Evolutionary conservation across 2,888 invertebrate genomes (phyloP).

Genomic region (Norana najaformis): DNA sequence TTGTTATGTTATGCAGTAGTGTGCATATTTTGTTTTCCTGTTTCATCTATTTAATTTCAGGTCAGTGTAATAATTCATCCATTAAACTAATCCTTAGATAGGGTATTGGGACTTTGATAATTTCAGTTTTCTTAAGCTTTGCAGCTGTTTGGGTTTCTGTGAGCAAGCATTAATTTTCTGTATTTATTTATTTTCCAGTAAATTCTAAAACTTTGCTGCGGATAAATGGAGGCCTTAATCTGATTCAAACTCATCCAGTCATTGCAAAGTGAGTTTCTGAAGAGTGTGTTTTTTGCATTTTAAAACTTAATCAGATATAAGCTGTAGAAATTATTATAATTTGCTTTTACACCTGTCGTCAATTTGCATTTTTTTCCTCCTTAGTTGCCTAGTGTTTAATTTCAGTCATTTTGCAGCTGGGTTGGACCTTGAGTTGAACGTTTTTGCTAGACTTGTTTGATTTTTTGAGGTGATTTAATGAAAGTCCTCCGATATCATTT

Average conservation of each 20-base stretch:
- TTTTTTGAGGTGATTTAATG: too few relatives aligned
- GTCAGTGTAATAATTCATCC: neutral
- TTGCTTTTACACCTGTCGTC: neutral
- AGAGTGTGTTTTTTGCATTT: neutral
- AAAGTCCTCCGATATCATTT: neutral
- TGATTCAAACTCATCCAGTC: conserved; percentile 45
- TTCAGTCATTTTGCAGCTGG: neutral
- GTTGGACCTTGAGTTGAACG: too few relatives aligned
- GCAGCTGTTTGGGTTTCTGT: neutral
- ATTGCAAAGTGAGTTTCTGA: conserved; percentile 44
- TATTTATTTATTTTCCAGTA: conserved; percentile 36
- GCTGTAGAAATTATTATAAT: neutral
- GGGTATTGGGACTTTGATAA: neutral
- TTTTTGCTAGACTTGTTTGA: too few relatives aligned
- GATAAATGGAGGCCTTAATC: conserved; percentile 50
- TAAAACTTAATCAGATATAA: neutral
- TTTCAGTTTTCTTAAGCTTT: neutral
- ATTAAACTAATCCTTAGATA: neutral
- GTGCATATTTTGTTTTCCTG: neutral
- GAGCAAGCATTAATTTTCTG: neutral
- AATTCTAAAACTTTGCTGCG: conserved; percentile 45
- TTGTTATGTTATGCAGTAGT: too few relatives aligned
- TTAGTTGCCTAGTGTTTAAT: neutral
- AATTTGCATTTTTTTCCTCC: neutral
- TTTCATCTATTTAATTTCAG: neutral